Evolutionary conservation across 2,888 invertebrate species (phyloP).

Genomic region (Operophtera brumata): DNA sequence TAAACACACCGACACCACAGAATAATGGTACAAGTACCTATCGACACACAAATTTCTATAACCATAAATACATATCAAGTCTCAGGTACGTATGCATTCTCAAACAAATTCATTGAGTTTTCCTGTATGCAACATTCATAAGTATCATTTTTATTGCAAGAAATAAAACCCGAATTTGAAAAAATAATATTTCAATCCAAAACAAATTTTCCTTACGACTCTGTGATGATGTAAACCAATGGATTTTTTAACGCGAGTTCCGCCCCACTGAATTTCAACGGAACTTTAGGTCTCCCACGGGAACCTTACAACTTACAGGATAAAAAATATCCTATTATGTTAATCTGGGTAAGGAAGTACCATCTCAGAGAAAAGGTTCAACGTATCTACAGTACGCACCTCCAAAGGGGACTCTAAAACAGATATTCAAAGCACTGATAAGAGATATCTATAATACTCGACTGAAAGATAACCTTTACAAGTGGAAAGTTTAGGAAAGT

Average conservation of each 20-base stretch:
- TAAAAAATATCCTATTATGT: slow-evolving; percentile 60
- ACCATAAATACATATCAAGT: no score
- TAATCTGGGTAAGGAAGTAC: slow-evolving; percentile 49
- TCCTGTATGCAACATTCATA: background rate
- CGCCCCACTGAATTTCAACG: slow-evolving; percentile 42
- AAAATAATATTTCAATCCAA: slow-evolving; percentile 12
- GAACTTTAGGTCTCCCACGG: slow-evolving; percentile 53
- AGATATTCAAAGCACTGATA: slow-evolving; percentile 44
- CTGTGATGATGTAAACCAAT: slow-evolving; percentile 40
- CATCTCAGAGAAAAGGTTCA: slow-evolving; percentile 47
- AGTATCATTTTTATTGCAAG: no score
- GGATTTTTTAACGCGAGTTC: slow-evolving; percentile 45
- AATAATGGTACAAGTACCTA: no score
- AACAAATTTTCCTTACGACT: slow-evolving; percentile 23
- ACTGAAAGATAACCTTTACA: slow-evolving; percentile 4
- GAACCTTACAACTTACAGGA: slow-evolving; percentile 52
- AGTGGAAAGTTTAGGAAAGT: no score
- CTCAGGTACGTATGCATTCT: background rate
- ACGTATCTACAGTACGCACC: slow-evolving; percentile 41
- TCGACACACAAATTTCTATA: no score
- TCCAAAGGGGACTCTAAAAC: slow-evolving; percentile 44
- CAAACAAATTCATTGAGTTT: background rate
- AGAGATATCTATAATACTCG: slow-evolving; percentile 29
- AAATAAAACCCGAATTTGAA: slow-evolving; percentile 5
- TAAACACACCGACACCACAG: no score